Evolutionary conservation across 2,797 vertebrate genomes (phyloP), one percentile per base, ranked within the genome.

Genomic region (Thaleichthys pacificus): DNA sequence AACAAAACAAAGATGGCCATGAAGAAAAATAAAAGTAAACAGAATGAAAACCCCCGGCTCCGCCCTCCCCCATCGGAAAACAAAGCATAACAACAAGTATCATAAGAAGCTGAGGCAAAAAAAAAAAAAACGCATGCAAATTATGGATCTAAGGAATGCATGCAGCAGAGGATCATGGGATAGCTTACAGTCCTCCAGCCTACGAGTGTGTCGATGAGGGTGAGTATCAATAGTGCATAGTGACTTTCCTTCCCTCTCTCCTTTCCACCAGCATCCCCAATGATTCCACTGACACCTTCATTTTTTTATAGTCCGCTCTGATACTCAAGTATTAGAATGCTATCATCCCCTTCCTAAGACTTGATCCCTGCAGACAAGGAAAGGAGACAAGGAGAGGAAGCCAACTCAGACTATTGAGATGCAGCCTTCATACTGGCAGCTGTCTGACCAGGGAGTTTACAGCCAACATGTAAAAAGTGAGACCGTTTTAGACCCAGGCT

Each of bases 101-200:
- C 88, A 86, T 82, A 81, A 82, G 76, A 81, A 84, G 81, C 87
- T 84, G 84, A 89, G 93, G 94, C 92, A 92, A 89, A 94, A 93
- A 84, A 24, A 84, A 24, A 80, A 90, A 90, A 77, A 68, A 92
- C 89, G 89, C 97, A 97, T 98, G 97, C 96, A 96, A 83, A 94
- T 91, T 93, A 96, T 97, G 96, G 93, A 88, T 95, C 84, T 94
- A 82, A 94, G 92, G 90, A 95, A 97, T 87, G 81, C 96, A 98
- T 98, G 97, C 97, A 97, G 97, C 97, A 99, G 96, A 98, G 96
- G 94, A 93, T 94, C 93, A 93, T 95, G 92, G 93, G 80, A 89
- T 90, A 95, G 95, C 93, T 93, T 93, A 92, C 86, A 87, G 89
- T 92, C 91, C 88, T 92, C 91, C 87, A 91, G 91, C 77, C 85